phyloP scores from a whole-genome alignment of 2,797 vertebrate genomes.

The Nyctibius grandis region DNA sequence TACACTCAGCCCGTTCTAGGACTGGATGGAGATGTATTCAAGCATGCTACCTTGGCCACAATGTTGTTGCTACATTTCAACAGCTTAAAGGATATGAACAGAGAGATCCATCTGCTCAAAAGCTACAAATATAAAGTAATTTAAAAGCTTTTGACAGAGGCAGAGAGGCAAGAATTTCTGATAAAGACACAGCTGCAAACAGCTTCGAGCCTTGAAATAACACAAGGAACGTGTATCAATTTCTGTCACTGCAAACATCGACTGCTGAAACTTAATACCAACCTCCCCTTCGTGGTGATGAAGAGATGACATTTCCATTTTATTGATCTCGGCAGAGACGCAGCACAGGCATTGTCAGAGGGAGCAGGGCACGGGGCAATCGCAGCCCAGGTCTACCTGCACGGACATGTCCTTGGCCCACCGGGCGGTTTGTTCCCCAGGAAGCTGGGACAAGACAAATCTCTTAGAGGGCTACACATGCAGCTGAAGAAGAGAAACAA shows the following conservation, averaged over 20 bases:
- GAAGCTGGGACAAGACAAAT: background rate
- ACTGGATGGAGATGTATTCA: background rate
- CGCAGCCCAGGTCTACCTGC: rapidly evolving
- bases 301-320: conserved; percentile 56
- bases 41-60: background rate
- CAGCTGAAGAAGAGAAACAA: background rate
- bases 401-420: rapidly evolving
- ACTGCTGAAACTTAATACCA: conserved; percentile 54
- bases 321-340: background rate
- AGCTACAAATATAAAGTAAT: conserved; percentile 59
- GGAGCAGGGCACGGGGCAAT: rapidly evolving
- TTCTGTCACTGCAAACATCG: conserved; percentile 37
- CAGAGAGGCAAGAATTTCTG: conserved; percentile 55
- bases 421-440: rapidly evolving
- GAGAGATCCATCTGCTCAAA: conserved; percentile 47
- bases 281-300: background rate
- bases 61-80: background rate
- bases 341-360: background rate
- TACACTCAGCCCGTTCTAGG: background rate
- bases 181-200: conserved; percentile 58
- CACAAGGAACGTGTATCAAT: conserved; percentile 48
- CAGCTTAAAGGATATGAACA: conserved; percentile 50
- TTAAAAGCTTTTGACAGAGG: conserved; percentile 52
- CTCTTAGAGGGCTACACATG: background rate
- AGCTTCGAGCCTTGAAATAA: conserved; percentile 61